These are phyloP conservation scores for Gallinago paraguaiae DNA, from an alignment of 2,113 vertebrate species.

Conservation along the genomic window DNA sequence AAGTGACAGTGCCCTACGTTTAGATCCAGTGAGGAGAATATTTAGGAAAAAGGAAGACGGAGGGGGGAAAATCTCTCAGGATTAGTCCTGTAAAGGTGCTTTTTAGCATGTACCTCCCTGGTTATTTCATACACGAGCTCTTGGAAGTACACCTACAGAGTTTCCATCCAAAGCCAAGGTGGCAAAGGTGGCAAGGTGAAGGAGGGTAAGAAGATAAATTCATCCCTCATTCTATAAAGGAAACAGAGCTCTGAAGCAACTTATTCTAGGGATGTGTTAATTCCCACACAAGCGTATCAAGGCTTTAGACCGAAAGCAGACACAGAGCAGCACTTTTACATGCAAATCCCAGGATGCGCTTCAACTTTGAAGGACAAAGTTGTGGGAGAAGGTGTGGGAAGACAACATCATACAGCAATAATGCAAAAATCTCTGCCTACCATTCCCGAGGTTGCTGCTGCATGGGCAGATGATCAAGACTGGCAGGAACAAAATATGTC, in stretches of 20 bases:
- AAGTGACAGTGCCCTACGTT: not conserved
- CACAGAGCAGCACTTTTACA: not conserved
- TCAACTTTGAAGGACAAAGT: not conserved
- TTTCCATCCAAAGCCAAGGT: not conserved
- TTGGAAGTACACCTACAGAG: not conserved
- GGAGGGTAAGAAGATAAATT: not conserved
- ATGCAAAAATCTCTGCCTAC: not conserved
- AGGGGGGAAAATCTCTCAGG: not conserved
- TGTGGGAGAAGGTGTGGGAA: not conserved
- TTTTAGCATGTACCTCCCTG: not conserved
- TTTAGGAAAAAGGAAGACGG: not conserved
- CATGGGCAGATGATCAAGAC: not conserved
- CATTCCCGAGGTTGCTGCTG: not conserved
- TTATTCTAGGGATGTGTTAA: not conserved
- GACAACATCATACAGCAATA: not conserved
- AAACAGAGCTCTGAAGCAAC: not conserved
- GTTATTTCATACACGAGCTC: not conserved
- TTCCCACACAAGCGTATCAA: not conserved
- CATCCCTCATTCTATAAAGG: not conserved
- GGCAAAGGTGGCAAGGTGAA: not conserved
- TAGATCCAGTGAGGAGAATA: not conserved
- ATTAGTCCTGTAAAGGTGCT: not conserved
- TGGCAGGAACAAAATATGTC: not conserved
- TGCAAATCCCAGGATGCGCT: not conserved
- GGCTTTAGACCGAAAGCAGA: not conserved